Conservation (phyloP, 2,797 vertebrate species). For the Phoeniculus purpureus region DNA sequence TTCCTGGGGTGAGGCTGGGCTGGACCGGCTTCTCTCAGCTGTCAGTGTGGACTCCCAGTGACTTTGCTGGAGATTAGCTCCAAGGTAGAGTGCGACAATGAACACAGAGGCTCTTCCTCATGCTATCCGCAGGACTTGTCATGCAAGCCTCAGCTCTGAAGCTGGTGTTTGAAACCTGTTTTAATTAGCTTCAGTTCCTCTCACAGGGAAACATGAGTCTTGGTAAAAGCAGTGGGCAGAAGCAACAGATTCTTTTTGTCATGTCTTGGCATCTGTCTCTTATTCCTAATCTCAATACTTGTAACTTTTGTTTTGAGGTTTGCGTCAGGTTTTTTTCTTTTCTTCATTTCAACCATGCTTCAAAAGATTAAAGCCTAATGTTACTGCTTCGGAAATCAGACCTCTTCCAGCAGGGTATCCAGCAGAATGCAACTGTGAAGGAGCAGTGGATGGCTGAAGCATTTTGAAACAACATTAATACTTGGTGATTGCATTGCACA, state of each 20-base stretch:
- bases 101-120: not conserved
- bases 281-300: not conserved
- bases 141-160: not conserved
- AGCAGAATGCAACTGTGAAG: not conserved
- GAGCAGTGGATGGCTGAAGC: not conserved
- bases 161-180: not conserved
- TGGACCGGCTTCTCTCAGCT: not conserved
- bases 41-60: not conserved
- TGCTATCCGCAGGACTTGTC: not conserved
- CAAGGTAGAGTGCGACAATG: not conserved
- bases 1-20: not conserved
- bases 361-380: not conserved
- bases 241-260: slow-evolving; percentile 45
- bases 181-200: not conserved
- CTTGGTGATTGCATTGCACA: not conserved
- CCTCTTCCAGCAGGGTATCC: not conserved
- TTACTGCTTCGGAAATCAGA: not conserved
- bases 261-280: slow-evolving; percentile 1
- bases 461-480: not conserved
- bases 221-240: not conserved
- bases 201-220: not conserved
- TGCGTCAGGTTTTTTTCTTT: not conserved
- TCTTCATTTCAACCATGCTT: not conserved
- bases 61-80: not conserved
- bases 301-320: not conserved